Evolutionary conservation across 2,113 vertebrate species (phyloP), one percentile per base, ranked within the genome.

Genomic region (Neodontobutis hainanensis): DNA sequence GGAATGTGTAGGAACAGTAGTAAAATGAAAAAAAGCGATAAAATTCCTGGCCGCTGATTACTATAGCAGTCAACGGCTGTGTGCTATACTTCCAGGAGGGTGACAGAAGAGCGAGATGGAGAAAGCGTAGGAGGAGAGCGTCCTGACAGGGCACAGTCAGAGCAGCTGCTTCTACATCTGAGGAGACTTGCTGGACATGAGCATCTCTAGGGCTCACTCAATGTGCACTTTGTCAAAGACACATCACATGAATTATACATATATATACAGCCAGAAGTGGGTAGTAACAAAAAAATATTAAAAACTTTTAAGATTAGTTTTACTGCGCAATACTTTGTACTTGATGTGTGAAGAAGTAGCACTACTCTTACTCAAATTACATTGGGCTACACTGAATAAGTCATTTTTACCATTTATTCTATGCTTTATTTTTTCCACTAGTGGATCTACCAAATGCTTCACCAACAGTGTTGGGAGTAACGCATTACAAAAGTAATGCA

Each of bases 111-210:
- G 14, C 56, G 62, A 56, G 61, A 42, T 48, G 44, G 73, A 67
- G 64, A 70, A 74, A 55, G 83, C 43, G 69, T 79, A 73, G 88
- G 82, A 85, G 82, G 83, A 53, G 64, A 80, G 62, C 67, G 83
- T 78, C 76, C 85, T 83, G 80, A 65, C 67, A 69, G 70, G 61
- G 43, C 45, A 68, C 73, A 72, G 59, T 60, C 49, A 83, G 79
- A 82, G 84, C 81, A 83, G 84, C 82, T 83, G 71, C 8, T 71
- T 70, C 55, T 85, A 59, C 73, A 75, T 82, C 60, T 76, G 65
- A 80, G 57, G 47, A 73, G 51, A 70, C 61, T 61, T 44, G 55
- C 55, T 46, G 1, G 53, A 55, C 40, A 73, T 42, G 52, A 10
- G 4, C 68, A 60, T 62, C 57, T 46, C 46, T 57, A 7, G 14